These are phyloP conservation scores for Malurus cyaneus DNA, from an alignment of 2,113 vertebrate species.

Conservation along the genomic window DNA sequence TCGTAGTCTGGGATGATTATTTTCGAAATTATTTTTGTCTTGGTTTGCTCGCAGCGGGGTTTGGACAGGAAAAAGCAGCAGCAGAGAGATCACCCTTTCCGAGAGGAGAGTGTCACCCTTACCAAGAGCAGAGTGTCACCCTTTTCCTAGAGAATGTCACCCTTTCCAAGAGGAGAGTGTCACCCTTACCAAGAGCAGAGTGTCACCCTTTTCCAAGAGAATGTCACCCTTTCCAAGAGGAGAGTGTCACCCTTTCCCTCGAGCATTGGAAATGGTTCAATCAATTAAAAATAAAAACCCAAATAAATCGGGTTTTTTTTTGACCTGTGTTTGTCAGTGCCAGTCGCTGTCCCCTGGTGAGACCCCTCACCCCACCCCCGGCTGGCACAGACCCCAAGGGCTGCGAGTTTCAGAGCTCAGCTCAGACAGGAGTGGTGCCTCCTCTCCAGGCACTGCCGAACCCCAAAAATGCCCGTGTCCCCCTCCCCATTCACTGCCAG, in stretches of 20 bases:
- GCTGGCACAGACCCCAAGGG: not conserved
- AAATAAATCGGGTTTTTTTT: too few species aligned
- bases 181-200: not conserved
- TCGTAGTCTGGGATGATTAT: not conserved
- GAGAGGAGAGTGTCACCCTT: too few species aligned
- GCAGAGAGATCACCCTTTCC: not conserved
- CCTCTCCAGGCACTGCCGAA: not conserved
- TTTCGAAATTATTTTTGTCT: not conserved
- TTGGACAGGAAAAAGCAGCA: not conserved
- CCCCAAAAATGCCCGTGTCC: not conserved
- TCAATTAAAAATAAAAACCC: fast-evolving
- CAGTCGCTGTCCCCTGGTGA: fast-evolving
- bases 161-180: not conserved
- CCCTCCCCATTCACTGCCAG: not conserved
- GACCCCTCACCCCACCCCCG: not conserved
- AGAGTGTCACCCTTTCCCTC: not conserved
- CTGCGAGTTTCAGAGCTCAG: not conserved
- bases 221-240: not conserved
- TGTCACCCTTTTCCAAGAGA: too few species aligned
- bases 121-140: not conserved
- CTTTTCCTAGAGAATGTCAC: too few species aligned
- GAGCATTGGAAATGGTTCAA: fast-evolving
- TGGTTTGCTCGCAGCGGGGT: not conserved
- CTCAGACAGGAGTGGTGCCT: not conserved
- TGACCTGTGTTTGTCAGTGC: fast-evolving